A percentile compares a stretch with the other conserved stretches of the same genome.
phyloP scores from a whole-genome alignment of 1,140 invertebrate genomes.

The Lepidurus packardi region DNA sequence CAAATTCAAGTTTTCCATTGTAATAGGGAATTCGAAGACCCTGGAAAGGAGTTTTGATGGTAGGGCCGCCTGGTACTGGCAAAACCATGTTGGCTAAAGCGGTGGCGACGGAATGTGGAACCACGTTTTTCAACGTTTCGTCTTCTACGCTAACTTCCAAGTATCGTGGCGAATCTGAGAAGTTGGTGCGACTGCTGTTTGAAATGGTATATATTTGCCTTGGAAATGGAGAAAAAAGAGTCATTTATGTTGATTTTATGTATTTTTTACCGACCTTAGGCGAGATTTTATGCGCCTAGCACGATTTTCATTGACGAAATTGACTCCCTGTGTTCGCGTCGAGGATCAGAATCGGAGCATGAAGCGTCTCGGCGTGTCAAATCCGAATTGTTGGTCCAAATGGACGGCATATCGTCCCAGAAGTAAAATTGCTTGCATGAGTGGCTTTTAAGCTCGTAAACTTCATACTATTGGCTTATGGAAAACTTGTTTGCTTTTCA shows the following conservation, averaged over 20 bases:
- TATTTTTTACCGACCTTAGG: constrained; percentile 53
- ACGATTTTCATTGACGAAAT: constrained; percentile 99
- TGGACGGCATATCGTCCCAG: constrained; percentile 91
- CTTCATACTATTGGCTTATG: background rate
- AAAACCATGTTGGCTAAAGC: constrained; percentile 99
- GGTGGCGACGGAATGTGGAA: constrained; percentile 97
- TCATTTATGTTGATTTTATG: constrained; percentile 35
- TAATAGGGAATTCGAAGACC: constrained; percentile 77
- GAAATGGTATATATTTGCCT: constrained; percentile 75
- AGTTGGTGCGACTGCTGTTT: constrained; percentile 92
- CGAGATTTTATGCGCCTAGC: constrained; percentile 95
- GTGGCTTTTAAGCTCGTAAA: background rate
- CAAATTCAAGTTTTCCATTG: constrained; percentile 34
- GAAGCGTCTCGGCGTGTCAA: constrained; percentile 96
- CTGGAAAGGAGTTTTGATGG: constrained; percentile 95
- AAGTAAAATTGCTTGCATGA: constrained; percentile 43
- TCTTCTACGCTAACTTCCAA: constrained; percentile 96
- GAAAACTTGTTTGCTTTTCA: constrained; percentile 32
- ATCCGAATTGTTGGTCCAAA: constrained; percentile 96
- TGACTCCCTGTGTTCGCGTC: constrained; percentile 91
- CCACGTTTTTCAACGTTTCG: constrained; percentile 98
- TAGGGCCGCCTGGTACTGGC: constrained; percentile 94
- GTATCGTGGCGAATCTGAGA: constrained; percentile 97
- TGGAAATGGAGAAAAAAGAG: background rate
- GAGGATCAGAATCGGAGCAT: constrained; percentile 95